A percentile compares a stretch with the other conserved stretches of the same genome.
Conservation (phyloP, 2,888 invertebrate species). For the Hoplodrina ambigua region DNA sequence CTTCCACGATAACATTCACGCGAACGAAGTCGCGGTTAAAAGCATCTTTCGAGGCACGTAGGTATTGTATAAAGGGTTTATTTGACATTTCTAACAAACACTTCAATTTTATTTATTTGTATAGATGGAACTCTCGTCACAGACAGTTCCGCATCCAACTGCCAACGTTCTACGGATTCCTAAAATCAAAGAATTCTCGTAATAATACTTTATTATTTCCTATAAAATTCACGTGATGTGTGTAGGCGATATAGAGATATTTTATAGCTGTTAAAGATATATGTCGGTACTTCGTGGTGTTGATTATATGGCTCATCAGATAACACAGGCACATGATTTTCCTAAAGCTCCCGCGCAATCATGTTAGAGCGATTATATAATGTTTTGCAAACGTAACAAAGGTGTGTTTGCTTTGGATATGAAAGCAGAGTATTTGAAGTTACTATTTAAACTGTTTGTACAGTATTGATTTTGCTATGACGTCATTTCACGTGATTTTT, state of each 20-base stretch:
- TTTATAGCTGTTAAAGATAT: conserved; percentile 43
- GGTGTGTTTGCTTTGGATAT: conserved; percentile 38
- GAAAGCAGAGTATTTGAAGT: conserved; percentile 19
- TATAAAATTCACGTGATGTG: conserved; percentile 62
- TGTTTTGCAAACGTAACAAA: conserved; percentile 34
- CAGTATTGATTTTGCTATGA: neutral
- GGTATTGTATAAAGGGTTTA: neutral
- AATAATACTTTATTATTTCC: conserved; percentile 48
- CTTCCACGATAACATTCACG: too few species aligned
- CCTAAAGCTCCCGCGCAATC: conserved; percentile 30
- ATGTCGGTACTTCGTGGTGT: conserved; percentile 29
- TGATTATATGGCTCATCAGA: conserved; percentile 55
- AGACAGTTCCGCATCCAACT: conserved; percentile 29
- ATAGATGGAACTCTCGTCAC: conserved; percentile 3
- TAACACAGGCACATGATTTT: conserved; percentile 59
- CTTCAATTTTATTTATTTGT: too few species aligned
- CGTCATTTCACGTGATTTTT: neutral
- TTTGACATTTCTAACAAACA: too few species aligned
- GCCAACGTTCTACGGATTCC: conserved; percentile 37
- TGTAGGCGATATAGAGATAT: conserved; percentile 50
- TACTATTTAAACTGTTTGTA: conserved; percentile 12
- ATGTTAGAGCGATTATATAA: conserved; percentile 32
- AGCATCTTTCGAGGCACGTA: too few species aligned
- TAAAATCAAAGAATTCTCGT: conserved; percentile 23
- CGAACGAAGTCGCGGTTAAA: too few species aligned